Evolutionary conservation across 2,113 vertebrate genomes (phyloP), one percentile per base, ranked within the genome.

Genomic region (Nothobranchius kuhntae): DNA sequence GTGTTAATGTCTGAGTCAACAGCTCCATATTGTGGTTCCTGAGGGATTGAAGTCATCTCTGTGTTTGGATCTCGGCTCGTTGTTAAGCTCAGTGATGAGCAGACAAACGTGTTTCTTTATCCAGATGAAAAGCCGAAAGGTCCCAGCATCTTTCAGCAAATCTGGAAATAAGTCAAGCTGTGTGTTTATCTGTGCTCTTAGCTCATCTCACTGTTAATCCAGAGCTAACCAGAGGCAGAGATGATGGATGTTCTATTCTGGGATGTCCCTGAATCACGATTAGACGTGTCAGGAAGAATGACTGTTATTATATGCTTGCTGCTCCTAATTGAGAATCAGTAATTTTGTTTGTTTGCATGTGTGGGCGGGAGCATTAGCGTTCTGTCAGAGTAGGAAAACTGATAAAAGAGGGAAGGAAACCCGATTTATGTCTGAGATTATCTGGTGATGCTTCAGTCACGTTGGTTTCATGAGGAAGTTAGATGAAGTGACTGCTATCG

Each of bases 191-290:
- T 15, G 3, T 7, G 7, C 3, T 45, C 36, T 35, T 36, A 14
- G 10, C 10, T 9, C 11, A 4, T 12, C 24, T 30, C 24, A 12
- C 6, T 6, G 13, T 13, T 54, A 7, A 21, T 50, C 76, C 11
- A 7, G 52, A 14, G 8, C 13, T 69, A 58, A 71, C 46, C 78
- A 17, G 38, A 63, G 57, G 4, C 35, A 12, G 58, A 65, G 52
- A 55, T 44, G 38, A 42, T n/a, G 46, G 21, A 30, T 36, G 47
- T 59, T 59, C 42, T 53, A 13, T 73, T 59, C 4, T 55, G 75
- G 75, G 69, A 69, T 58, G 62, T 51, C 51, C 58, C 44, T 36
- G 59, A 77, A 75, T 61, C 71, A 54, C 51, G 56, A 64, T 68
- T 47, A 65, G 59, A 68, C 55, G 48, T 35, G 61, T 73, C 11